Evolutionary conservation across 2,888 invertebrate genomes (phyloP), one percentile per base, ranked within the genome.

Genomic region (Protophormia terraenovae): DNA sequence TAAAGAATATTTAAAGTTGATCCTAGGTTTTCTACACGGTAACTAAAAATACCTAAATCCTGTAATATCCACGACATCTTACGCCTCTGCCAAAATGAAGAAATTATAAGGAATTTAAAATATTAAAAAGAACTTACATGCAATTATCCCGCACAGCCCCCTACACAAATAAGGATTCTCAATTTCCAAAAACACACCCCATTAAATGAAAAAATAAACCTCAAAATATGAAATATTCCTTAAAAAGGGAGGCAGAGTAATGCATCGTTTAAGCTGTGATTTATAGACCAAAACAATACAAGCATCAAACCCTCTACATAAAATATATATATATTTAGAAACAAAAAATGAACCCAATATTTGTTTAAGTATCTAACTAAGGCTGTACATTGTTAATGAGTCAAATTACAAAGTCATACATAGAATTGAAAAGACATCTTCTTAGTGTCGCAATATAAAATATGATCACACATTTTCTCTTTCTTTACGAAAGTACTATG

Each of bases 191-290:
- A 47, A 32, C 1, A 53, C 50, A 41, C n/a, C 29, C 45, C 35
- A 32, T 55, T 67, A n/a, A n/a, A 27, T 6, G 27, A 27, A 29
- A 55, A 78, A 38, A 69, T 0, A 53, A 72, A 29, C 16, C 47
- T 60, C 14, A 38, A 64, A 64, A 22, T 66, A 62, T 50, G 24
- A 73, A 73, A 45, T 58, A 50, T 22, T 16, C 19, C 22, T 4
- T 50, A 19, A 55, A 50, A 50, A 50, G 19, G 38, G 27, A 35
- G 22, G 16, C n/a, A 55, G 53, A 64, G 45, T 88, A 87, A 91
- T 87, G 91, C 89, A 88, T 91, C 91, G 90, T 91, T 91, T 89
- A 89, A 88, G 87, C 87, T 89, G 88, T 91, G 91, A 91, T 91
- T 91, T 91, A 91, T 91, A 89, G 88, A 88, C 88, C 87, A 87